Evolutionary conservation across 1,140 invertebrate species (phyloP).

Genomic region (Acyrthosiphon pisum): DNA sequence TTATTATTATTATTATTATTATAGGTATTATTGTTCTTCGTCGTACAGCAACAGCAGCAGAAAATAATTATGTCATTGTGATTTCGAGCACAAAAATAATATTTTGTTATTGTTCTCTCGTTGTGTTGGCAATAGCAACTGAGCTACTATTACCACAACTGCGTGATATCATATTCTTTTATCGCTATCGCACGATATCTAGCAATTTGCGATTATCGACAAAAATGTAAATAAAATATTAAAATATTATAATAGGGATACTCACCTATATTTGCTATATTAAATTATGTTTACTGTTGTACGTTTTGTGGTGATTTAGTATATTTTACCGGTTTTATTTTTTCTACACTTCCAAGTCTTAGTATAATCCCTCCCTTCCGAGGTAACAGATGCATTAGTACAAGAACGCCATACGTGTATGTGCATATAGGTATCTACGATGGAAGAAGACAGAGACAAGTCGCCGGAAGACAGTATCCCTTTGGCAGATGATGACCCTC

Average conservation of each 20-base stretch:
- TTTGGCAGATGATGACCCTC: slow-evolving; percentile 87
- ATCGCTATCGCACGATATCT: background rate
- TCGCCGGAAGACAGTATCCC: slow-evolving; percentile 73
- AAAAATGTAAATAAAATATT: slow-evolving; percentile 3
- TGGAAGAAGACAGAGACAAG: slow-evolving; percentile 23
- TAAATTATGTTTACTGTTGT: background rate
- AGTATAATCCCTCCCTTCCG: background rate
- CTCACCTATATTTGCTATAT: too few species aligned
- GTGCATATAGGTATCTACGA: slow-evolving; percentile 14
- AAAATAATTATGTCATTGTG: slow-evolving; percentile 30
- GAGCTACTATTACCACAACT: background rate
- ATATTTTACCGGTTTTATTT: background rate
- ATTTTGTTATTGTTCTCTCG: slow-evolving; percentile 32
- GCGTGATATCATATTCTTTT: background rate
- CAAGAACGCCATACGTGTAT: background rate
- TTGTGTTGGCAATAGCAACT: slow-evolving; percentile 8
- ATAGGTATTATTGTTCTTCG: slow-evolving; percentile 14
- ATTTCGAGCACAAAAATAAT: slow-evolving; percentile 10
- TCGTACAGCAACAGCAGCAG: background rate
- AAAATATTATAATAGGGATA: background rate
- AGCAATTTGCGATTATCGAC: background rate
- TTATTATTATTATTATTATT: background rate
- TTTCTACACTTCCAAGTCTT: background rate
- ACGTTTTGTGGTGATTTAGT: background rate
- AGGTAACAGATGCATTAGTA: background rate